Conservation (phyloP, 2,888 invertebrate species). For the Romanomermis culicivorax region DNA sequence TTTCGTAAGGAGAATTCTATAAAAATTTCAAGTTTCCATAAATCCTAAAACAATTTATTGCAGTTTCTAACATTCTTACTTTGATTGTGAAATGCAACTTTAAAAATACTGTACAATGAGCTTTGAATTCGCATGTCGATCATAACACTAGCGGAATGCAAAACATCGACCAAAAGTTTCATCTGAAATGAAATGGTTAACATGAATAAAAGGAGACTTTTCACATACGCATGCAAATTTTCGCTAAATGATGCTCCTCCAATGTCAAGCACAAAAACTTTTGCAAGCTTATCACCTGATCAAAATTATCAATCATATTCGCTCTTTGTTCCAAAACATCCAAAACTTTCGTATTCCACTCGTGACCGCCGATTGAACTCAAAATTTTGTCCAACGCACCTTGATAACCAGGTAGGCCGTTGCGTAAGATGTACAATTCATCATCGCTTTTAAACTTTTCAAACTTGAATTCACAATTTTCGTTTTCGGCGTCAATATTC, state of each 20-base stretch:
- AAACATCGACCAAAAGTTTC: neutral
- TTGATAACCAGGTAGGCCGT: neutral
- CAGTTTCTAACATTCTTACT: neutral
- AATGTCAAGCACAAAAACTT: too few species aligned
- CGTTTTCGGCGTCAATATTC: too few species aligned
- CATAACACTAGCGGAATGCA: neutral
- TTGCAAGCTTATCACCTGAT: slow-evolving; percentile 2
- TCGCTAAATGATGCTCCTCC: too few species aligned
- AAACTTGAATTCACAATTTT: too few species aligned
- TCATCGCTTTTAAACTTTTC: neutral
- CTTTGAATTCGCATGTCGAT: neutral
- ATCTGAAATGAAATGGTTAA: too few species aligned
- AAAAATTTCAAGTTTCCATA: neutral
- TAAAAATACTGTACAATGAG: neutral
- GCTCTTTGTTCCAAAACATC: neutral
- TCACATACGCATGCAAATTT: too few species aligned
- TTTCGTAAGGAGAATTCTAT: neutral
- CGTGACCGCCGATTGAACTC: neutral
- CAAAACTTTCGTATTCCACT: neutral
- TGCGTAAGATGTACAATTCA: neutral
- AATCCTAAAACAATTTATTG: neutral
- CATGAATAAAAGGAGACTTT: too few species aligned
- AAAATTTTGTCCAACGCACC: neutral
- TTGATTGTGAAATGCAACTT: neutral
- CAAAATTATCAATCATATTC: neutral